A percentile compares a stretch with the other conserved stretches of the same genome.
Conservation (phyloP, 1,140 invertebrate species). For the Heterodera carotae region DNA sequence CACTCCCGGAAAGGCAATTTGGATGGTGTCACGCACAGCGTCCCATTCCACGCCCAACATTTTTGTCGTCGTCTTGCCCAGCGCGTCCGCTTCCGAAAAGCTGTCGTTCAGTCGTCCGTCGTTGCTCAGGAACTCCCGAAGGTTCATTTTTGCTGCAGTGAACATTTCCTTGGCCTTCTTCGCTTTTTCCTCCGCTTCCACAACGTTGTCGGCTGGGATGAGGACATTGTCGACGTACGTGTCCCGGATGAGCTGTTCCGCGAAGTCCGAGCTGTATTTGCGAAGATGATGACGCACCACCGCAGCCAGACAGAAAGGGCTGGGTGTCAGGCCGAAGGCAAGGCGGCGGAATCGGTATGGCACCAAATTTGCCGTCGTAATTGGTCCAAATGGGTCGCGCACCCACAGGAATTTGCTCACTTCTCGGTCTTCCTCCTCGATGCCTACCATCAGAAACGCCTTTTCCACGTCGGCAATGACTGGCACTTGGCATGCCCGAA, state of each 20-base stretch:
- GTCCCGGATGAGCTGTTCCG: slow-evolving; percentile 6
- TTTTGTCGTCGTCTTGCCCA: background rate
- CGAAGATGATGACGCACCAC: slow-evolving; percentile 21
- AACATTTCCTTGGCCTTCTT: slow-evolving; percentile 3
- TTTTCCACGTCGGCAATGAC: too few species aligned
- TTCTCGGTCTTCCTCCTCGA: slow-evolving; percentile 22
- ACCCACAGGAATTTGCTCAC: slow-evolving; percentile 25
- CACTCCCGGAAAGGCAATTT: background rate
- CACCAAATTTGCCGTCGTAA: slow-evolving; percentile 33
- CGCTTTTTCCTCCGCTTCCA: too few species aligned
- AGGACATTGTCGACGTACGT: too few species aligned
- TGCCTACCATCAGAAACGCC: slow-evolving; percentile 8
- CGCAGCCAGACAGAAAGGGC: background rate
- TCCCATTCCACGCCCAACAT: slow-evolving; percentile 26
- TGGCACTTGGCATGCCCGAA: too few species aligned
- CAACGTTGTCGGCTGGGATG: background rate
- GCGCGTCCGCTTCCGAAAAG: slow-evolving; percentile 1
- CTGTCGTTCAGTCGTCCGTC: background rate
- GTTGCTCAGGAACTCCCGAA: slow-evolving; percentile 12
- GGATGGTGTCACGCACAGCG: slow-evolving; percentile 2
- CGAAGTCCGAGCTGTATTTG: slow-evolving; percentile 5
- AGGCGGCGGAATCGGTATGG: slow-evolving; percentile 26
- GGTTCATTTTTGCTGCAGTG: slow-evolving; percentile 21
- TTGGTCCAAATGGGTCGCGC: background rate
- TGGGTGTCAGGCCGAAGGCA: slow-evolving; percentile 15